Evolutionary conservation across 1,140 invertebrate genomes (phyloP), one percentile per base, ranked within the genome.

Genomic region (Meteorus sp.): DNA sequence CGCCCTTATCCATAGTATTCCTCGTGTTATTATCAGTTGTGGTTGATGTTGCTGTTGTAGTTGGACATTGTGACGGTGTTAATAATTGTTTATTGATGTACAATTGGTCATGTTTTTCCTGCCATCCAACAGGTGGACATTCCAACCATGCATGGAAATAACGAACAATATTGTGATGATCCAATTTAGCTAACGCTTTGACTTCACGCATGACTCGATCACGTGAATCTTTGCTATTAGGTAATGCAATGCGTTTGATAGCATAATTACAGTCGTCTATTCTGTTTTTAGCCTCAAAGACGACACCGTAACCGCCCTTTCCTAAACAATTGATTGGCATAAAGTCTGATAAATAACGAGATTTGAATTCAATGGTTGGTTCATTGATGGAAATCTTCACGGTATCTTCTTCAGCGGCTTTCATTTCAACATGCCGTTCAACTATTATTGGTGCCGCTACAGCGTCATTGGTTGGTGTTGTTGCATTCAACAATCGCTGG

Each of bases 121-220:
- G 88, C 93, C 94, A 97, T 1, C 86, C 89, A 7, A 82, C 73
- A 3, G 96, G 95, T 20, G 95, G 95, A 47, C 86, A 86, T 78
- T 98, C 95, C 0, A 94, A 75, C 96, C 95, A 98, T 0, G 94
- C 88, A 81, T 95, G 89, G 73, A 94, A 97, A 74, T 96, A 98
- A 9, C 96, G 82, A 8, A 98, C 95, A 65, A 99, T 98, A 73
- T 97, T 90, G 31, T 87, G 85, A 81, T 99, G 96, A 61, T 99
- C 95, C 44, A 98, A 81, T 75, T 93, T 94, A 3, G 97, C 96
- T 9, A 98, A 77, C 0, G 95, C 94, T 68, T 91, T 89, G 0
- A 98, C 96, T 81, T 99, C 97, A 29, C 97, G 83, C 80, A 97
- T 85, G 0, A 98, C 94, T 29, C 90, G 86, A 39, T 95, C 89